Evolutionary conservation across 2,888 invertebrate species (phyloP), one percentile per base, ranked within the genome.

Genomic region (Antheraea yamamai): DNA sequence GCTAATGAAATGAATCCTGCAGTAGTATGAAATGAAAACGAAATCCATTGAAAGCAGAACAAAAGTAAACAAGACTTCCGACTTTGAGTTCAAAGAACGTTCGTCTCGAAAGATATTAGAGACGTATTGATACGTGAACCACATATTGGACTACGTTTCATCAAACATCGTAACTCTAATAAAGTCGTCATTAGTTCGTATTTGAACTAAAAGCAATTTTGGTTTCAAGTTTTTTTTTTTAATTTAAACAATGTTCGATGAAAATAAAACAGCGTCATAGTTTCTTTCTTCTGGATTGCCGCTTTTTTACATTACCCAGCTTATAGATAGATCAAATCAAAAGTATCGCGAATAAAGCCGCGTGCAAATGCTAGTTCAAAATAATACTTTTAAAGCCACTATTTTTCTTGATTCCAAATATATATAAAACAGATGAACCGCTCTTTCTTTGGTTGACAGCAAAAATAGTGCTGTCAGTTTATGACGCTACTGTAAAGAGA

Each of bases 81-180:
- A 23, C 55, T 75, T 76, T 47, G 66, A 73, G 77, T 74, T 77
- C 78, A 61, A 51, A 76, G 68, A 75, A 81, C 77, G 78, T 80
- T 75, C 75, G 74, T 35, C 35, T 64, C 73, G 72, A 76, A 74
- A 76, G 76, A 78, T 80, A 81, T 81, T 81, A 80, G 77, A 79
- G 78, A 77, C 74, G 78, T 80, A 77, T 79, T 74, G 76, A 75
- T 77, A 81, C 81, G 80, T 80, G 77, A 75, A 26, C 71, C 18
- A 78, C 64, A 72, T 78, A 76, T 55, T 39, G 70, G 39, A 39
- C n/a, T 39, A 39, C n/a, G 70, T 39, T 70, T 70, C 70, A 12
- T 12, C 20, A 23, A 20, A 70, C n/a, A 39, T 70, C 64, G 30
- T 76, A 76, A 73, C 12, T 35, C 61, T 30, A 73, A 55, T 55